A percentile compares a stretch with the other conserved stretches of the same genome.
phyloP scores from a whole-genome alignment of 2,797 vertebrate species.

The Microctenopoma lineatum region DNA sequence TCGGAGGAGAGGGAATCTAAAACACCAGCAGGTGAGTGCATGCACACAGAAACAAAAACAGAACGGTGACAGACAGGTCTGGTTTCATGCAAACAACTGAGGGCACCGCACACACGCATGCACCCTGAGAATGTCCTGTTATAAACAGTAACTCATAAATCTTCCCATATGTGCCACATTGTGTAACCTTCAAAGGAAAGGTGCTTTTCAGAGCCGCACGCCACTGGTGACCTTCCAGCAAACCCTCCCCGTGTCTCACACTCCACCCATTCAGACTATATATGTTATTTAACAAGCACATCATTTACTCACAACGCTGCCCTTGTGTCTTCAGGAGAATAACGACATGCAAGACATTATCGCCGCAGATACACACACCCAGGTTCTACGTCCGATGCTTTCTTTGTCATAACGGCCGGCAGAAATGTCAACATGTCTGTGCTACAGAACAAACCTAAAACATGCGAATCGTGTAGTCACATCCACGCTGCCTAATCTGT shows the following conservation, averaged over 20 bases:
- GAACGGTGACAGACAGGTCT: slow-evolving; percentile 37
- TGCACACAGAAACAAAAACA: slow-evolving; percentile 33
- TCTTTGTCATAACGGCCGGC: slow-evolving; percentile 26
- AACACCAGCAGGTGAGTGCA: slow-evolving; percentile 23
- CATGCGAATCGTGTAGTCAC: no score
- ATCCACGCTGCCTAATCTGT: no score
- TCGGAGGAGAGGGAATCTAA: slow-evolving; percentile 29
- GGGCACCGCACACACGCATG: slow-evolving; percentile 2
- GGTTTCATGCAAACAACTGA: slow-evolving; percentile 19
- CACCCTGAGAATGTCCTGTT: background rate
- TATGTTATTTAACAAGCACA: slow-evolving; percentile 44
- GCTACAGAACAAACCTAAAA: no score
- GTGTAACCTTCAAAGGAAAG: slow-evolving; percentile 32
- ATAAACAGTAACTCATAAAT: slow-evolving; percentile 32
- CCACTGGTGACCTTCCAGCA: slow-evolving; percentile 45
- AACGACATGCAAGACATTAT: slow-evolving; percentile 36
- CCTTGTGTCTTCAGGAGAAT: slow-evolving; percentile 53
- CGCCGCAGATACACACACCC: slow-evolving; percentile 36
- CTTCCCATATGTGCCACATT: slow-evolving; percentile 15
- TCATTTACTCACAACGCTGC: slow-evolving; percentile 72
- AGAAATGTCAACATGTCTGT: background rate
- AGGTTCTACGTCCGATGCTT: background rate
- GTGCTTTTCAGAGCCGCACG: slow-evolving; percentile 12
- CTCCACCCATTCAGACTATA: slow-evolving; percentile 18
- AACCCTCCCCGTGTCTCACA: slow-evolving; percentile 18